Percentiles rank a stretch among this genome's conserved stretches.
phyloP scores from a whole-genome alignment of 2,113 vertebrate species.

The Motacilla alba region DNA sequence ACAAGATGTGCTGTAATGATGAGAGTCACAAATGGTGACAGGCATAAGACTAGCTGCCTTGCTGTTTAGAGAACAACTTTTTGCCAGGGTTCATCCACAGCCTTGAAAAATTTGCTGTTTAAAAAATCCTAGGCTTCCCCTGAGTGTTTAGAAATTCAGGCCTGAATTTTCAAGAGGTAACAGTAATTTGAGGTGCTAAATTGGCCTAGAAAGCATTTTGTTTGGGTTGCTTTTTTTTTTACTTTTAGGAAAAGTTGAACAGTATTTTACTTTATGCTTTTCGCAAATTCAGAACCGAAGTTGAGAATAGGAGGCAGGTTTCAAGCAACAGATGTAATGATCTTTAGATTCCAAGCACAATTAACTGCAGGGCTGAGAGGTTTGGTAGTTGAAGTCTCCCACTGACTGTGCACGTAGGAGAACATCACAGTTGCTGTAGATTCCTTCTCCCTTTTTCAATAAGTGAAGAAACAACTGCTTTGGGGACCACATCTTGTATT shows the following conservation, averaged over 20 bases:
- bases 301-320: background rate
- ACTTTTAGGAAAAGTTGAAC: background rate
- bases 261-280: background rate
- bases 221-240: background rate
- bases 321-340: background rate
- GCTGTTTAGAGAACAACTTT: background rate
- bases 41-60: background rate
- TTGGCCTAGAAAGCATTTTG: background rate
- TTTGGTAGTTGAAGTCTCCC: background rate
- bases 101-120: background rate
- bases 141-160: background rate
- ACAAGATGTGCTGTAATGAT: background rate
- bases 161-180: background rate
- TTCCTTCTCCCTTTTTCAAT: background rate
- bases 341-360: background rate
- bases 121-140: background rate
- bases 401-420: background rate
- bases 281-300: background rate
- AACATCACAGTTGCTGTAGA: background rate
- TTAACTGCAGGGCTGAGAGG: background rate
- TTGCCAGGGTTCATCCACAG: background rate
- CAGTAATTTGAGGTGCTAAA: background rate
- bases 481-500: background rate
- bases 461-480: background rate
- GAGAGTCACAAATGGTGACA: background rate